phyloP scores from a whole-genome alignment of 2,113 vertebrate species.

The Perca flavescens region DNA sequence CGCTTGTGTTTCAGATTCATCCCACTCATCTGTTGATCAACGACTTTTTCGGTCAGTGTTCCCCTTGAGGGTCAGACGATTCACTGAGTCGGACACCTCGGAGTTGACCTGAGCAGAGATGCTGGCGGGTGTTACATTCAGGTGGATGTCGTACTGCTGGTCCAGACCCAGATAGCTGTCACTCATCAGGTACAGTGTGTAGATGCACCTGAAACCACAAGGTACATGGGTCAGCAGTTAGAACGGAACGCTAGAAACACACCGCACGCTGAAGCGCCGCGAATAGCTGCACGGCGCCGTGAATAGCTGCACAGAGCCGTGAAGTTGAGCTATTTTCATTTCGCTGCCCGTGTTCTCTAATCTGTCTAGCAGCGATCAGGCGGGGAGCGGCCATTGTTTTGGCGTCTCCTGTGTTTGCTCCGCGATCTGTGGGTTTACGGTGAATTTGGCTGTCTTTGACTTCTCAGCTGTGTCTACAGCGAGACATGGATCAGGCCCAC shows the following conservation, averaged over 20 bases:
- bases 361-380: too few species aligned
- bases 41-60: neutral
- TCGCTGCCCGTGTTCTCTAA: too few species aligned
- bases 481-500: too few species aligned
- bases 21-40: neutral
- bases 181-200: conserved; percentile 97
- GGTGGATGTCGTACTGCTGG: conserved; percentile 96
- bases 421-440: too few species aligned
- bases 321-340: too few species aligned
- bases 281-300: too few species aligned
- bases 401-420: too few species aligned
- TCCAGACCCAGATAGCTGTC: conserved; percentile 98
- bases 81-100: conserved; percentile 77
- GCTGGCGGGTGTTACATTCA: conserved; percentile 86
- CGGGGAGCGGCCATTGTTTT: too few species aligned
- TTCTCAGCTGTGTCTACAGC: too few species aligned
- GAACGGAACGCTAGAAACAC: neutral
- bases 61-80: conserved; percentile 68
- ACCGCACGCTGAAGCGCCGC: too few species aligned
- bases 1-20: neutral
- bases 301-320: too few species aligned
- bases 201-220: conserved; percentile 88
- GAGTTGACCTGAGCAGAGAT: conserved; percentile 83
- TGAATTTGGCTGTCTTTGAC: too few species aligned
- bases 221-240: neutral